These are phyloP conservation scores for Macrotis lagotis DNA, from an alignment of 2,113 vertebrate species.

Conservation along the genomic window DNA sequence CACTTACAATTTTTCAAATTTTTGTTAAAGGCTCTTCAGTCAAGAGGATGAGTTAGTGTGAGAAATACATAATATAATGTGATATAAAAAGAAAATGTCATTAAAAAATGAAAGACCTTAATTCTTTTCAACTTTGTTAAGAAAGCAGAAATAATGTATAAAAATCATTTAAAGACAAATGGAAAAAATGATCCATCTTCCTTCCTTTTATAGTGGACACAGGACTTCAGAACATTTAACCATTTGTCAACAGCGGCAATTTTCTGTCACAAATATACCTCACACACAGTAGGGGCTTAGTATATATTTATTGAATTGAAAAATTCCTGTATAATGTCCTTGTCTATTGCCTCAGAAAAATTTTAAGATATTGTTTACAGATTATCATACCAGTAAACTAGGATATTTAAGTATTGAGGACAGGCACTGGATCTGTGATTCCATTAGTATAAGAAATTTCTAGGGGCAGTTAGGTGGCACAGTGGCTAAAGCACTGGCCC, in stretches of 20 bases:
- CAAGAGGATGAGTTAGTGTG: neutral
- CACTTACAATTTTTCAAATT: neutral
- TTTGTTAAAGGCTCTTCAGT: neutral
- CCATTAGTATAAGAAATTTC: neutral
- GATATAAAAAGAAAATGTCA: neutral
- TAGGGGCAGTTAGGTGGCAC: too few species aligned
- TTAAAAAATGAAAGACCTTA: neutral
- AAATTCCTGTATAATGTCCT: neutral
- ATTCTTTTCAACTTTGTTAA: neutral
- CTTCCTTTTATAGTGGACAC: neutral
- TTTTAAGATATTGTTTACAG: neutral
- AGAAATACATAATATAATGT: neutral
- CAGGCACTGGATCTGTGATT: neutral
- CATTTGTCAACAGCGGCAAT: neutral
- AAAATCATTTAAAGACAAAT: neutral
- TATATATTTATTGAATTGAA: neutral
- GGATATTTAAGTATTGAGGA: neutral
- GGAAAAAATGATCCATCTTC: neutral
- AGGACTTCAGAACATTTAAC: neutral
- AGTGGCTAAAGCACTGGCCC: too few species aligned
- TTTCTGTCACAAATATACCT: neutral
- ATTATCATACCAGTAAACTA: neutral
- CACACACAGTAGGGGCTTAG: neutral
- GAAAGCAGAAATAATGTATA: neutral
- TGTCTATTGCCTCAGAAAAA: neutral